Evolutionary conservation across 2,888 invertebrate genomes (phyloP), one percentile per base, ranked within the genome.

Genomic region (Bellardia bayeri): DNA sequence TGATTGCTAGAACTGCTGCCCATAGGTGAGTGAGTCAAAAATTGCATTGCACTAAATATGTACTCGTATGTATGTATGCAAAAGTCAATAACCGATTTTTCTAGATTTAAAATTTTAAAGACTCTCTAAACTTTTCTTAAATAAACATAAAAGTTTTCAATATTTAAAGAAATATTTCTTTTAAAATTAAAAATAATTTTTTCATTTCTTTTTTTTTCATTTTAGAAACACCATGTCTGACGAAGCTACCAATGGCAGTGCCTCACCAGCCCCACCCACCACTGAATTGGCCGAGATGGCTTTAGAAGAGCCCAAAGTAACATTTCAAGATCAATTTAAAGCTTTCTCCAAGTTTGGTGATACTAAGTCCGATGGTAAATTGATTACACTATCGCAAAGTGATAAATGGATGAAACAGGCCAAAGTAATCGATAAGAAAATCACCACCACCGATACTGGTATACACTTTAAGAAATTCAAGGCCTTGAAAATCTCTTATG

Each of bases 391-490:
- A n/a, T 97, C 97, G 11, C 97, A 98, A 93, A 97, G 97, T 91
- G 98, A 98, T 93, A 98, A 98, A 94, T 98, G 98, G 98, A 97
- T 98, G 96, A 98, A 98, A 91, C 98, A 98, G 92, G 98, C 98
- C 0, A 97, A 96, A 91, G 96, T 96, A 9, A 97, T 97, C 89
- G 98, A 95, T 89, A 97, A 97, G 94, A 97, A 96, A 91, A 96
- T 98, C 88, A 97, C 97, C 0, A 98, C 98, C 16, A 98, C 98
- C 3, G 98, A 98, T 92, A 98, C 98, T 0, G 98, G 97, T 64
- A 98, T 98, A 88, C 96, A 96, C 92, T 98, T 98, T 93, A 98
- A 97, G 92, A 98, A 98, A 92, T 95, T 98, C 90, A 98, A 98
- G 95, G 96, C 95, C 68, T 94, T 96, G 92, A 98, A 98, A 93